A percentile compares a stretch with the other conserved stretches of the same genome.
phyloP scores from a whole-genome alignment of 1,140 invertebrate genomes.

The Carposina sasakii region DNA sequence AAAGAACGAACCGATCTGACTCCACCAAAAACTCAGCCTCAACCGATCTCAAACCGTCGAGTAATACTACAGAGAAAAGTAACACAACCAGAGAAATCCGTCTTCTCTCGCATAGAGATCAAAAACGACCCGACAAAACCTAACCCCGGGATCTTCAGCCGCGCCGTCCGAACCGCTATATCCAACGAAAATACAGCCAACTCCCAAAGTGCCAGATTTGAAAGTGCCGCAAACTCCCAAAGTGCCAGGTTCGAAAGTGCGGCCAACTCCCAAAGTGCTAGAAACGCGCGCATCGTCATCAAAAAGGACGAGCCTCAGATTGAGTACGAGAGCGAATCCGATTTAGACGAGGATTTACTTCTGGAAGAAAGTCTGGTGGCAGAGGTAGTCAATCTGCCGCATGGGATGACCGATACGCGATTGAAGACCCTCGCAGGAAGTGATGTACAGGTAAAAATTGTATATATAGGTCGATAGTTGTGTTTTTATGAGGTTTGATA shows the following conservation, averaged over 20 bases:
- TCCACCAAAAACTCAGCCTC: too few relatives aligned
- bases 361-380: slow-evolving; percentile 19
- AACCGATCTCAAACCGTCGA: slow-evolving; percentile 40
- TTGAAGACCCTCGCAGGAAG: slow-evolving; percentile 46
- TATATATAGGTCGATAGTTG: too few relatives aligned
- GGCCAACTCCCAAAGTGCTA: too few relatives aligned
- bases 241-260: not conserved
- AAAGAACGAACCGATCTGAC: too few relatives aligned
- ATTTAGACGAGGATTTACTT: slow-evolving; percentile 22
- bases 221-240: not conserved
- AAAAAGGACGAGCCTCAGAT: slow-evolving; percentile 29
- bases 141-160: slow-evolving; percentile 45
- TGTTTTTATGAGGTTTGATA: too few relatives aligned
- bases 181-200: slow-evolving; percentile 15
- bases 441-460: slow-evolving; percentile 54
- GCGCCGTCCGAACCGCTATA: slow-evolving; percentile 45
- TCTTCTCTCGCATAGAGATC: slow-evolving; percentile 34
- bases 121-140: slow-evolving; percentile 35
- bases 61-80: slow-evolving; percentile 44
- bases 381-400: slow-evolving; percentile 42
- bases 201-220: not conserved
- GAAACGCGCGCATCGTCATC: slow-evolving; percentile 8
- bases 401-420: slow-evolving; percentile 55
- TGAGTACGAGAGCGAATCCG: slow-evolving; percentile 36
- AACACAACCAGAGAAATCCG: slow-evolving; percentile 27